Evolutionary conservation across 2,113 vertebrate genomes (phyloP), one percentile per base, ranked within the genome.

Genomic region (Menidia beryllina): DNA sequence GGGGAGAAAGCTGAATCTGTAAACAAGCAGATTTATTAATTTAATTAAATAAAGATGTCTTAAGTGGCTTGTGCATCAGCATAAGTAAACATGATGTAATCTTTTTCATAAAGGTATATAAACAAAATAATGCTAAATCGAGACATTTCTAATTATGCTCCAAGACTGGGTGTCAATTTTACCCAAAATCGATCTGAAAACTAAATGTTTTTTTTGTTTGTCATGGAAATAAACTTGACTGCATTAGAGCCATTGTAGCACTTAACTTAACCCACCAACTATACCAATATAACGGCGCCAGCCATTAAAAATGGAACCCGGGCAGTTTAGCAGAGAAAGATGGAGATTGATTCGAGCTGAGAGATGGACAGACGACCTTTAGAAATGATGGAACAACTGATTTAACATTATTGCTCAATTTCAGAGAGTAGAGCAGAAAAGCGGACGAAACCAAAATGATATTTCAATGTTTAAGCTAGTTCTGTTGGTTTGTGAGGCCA

Each of bases 381-480:
- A 45, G 17, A 7, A 8, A 20, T 8, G 26, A 72, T 27, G 24
- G 39, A 66, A 24, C 72, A 36, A 52, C 48, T 41, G 51, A 51
- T 47, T 76, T 82, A 75, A 71, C 12, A 7, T 75, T 62, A 75
- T 49, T 24, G 52, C 51, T 27, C 25, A 17, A 19, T 17, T 23
- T n/a, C 23, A 5, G 43, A 41, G 55, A 55, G 25, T 60, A 5
- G 41, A 23, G 62, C 47, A 38, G 9, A 52, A 24, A 59, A 48
- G 30, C 5, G 1, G 9, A 39, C 39, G 27, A 41, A 34, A 34
- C 5, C 7, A 34, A 34, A 30, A 30, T 4, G 30, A 34, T 6
- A 34, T 6, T 8, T 34, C 30, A 43, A 51, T 15, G 14, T 68
- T 68, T 63, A 67, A 23, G 59, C 56, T 50, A 27, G 30, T 21